Base-by-base conservation (phyloP, 1,140 invertebrate species). In the Drosophila orosa region DNA sequence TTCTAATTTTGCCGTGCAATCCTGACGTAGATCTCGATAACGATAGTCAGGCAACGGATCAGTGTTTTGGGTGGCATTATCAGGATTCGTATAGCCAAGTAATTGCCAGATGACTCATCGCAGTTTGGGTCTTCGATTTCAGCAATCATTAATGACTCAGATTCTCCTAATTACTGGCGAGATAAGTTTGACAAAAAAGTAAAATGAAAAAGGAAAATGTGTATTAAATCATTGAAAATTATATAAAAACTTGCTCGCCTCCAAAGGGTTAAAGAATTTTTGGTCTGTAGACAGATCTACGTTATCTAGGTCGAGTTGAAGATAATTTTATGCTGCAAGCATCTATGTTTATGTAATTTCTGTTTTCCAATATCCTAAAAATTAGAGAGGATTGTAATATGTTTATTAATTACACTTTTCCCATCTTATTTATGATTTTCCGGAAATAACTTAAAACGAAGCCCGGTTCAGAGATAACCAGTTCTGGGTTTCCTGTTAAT, bases 11-110 rank as follows among this genome's bases (percentile, higher is more conserved):
- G 33, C 33, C 39, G 33, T 22, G 58, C 42, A 71, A 57, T 71
- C 68, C 65, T 71, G 68, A 71, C 67, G 66, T 71, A 48, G 66
- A 48, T 71, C 17, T 48, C 66, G 66, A 58, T 71, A 48, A 31
- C 66, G 66, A 48, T 47, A n/a, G 22, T 6, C 29, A 15, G 9
- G 19, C 24, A 25, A 22, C 19, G 29, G 47, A 19, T 27, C 17
- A 42, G 6, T 68, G 25, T 24, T 33, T 31, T 8, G 13, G 17
- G 17, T 42, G 27, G 25, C 17, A 19, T 69, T 69, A 69, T 69
- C 48, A 45, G 50, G 65, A 69, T 6, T 33, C 13, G 3, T 4
- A 45, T n/a, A 17, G n/a, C 31, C 13, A n/a, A 17, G 15, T n/a
- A 12, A 24, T 62, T 22, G 3, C 10, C 5, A 33, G 15, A 39